phyloP scores from a whole-genome alignment of 1,140 invertebrate species.

The Xylocopa sonorina region DNA sequence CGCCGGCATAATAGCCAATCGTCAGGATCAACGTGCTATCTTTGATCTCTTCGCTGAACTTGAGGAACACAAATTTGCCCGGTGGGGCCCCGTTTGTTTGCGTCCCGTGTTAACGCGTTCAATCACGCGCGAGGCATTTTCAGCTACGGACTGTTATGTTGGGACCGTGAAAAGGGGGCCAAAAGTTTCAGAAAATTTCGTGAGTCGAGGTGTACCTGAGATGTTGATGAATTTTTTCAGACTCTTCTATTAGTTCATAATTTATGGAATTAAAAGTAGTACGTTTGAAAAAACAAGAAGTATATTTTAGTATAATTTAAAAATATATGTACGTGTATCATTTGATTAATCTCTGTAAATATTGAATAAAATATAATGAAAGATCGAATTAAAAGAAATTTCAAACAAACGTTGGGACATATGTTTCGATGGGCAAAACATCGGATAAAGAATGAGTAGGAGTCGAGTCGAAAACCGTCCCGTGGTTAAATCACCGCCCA shows the following conservation, averaged over 20 bases:
- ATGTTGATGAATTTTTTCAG: no score
- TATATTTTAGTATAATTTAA: no score
- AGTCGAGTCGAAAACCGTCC: neutral
- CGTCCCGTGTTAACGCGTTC: neutral
- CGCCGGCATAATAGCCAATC: neutral
- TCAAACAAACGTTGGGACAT: no score
- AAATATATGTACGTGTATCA: no score
- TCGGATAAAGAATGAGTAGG: neutral
- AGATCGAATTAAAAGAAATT: no score
- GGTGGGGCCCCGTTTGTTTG: neutral
- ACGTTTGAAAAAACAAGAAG: no score
- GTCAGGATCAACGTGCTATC: neutral
- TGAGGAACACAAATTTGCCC: conserved; percentile 2
- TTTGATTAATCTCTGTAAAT: no score
- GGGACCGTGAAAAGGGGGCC: neutral
- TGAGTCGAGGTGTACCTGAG: neutral
- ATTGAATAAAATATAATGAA: no score
- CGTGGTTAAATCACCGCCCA: neutral
- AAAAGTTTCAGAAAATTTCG: neutral
- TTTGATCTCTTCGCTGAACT: neutral
- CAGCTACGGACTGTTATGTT: neutral
- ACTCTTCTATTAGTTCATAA: no score
- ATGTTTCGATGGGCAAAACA: neutral
- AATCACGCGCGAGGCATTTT: neutral
- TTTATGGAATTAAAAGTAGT: no score